Base-by-base conservation (phyloP, 2,888 invertebrate genomes). In the Eilema griseolum region DNA sequence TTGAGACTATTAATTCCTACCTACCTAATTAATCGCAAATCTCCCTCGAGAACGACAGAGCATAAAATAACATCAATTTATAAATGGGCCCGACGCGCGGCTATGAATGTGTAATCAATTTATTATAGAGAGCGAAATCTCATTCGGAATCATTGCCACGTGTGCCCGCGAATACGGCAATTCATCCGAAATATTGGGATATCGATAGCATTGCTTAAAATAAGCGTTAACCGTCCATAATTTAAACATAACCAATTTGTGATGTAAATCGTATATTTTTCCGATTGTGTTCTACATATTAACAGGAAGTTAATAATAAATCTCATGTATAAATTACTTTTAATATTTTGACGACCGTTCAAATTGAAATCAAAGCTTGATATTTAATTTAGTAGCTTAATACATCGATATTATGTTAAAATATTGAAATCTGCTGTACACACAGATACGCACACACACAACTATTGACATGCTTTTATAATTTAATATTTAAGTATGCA, bases 51-150 rank as follows among this genome's bases (percentile, higher is more conserved):
- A 52, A 8, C 52, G n/a, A n/a, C 7, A 52, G 52, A 52, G 20
- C n/a, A 52, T 52, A 20, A 52, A 52, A 52, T 52, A 52, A 52
- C 20, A 52, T 10, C 8, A 52, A n/a, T 52, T 11, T 41, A 41
- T n/a, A 52, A 52, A 52, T 52, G 52, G 52, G n/a, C 52, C 52
- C 8, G 52, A n/a, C 1, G 52, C 52, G n/a, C 52, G 52, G 52
- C n/a, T 52, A 10, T n/a, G 52, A 52, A 52, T 52, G 52, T 59
- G 59, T 26, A 59, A 59, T 59, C 24, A 59, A 59, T 26, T 59
- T 59, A 59, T 12, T 59, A 59, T 59, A 59, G 59, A 59, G 14
- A 31, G 52, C 28, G 65, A 57, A 59, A 59, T 26, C 26, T 59
- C 16, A 59, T 59, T 52, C 52, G n/a, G 52, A 52, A 52, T 52